Conservation (phyloP, 2,113 vertebrate genomes). For the Cebus imitator region DNA sequence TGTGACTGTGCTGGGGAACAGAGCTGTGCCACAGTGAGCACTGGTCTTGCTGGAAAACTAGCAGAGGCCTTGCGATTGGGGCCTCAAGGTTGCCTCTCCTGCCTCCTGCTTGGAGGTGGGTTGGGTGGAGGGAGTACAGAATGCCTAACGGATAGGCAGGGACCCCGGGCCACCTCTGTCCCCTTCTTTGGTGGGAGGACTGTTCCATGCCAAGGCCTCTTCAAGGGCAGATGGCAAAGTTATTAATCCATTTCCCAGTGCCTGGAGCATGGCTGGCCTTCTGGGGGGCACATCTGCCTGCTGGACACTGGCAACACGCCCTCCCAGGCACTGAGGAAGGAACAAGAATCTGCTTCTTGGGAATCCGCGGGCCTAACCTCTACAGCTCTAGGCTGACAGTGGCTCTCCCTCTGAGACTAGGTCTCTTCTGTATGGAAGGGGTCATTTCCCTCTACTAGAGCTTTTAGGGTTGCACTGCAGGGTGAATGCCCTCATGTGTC, state of each 20-base stretch:
- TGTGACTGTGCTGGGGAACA: not conserved
- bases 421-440: not conserved
- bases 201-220: not conserved
- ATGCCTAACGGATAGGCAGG: too few relatives aligned
- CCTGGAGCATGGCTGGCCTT: rapidly evolving
- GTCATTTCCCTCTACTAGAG: not conserved
- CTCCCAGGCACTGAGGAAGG: too few relatives aligned
- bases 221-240: not conserved
- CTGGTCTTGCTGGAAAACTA: not conserved
- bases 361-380: not conserved
- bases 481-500: too few relatives aligned
- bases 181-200: not conserved
- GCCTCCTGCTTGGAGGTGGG: not conserved
- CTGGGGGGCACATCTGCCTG: not conserved
- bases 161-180: not conserved
- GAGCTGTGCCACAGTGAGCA: not conserved
- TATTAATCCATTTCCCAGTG: not conserved
- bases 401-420: not conserved
- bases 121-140: too few relatives aligned
- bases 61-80: rapidly evolving
- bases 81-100: not conserved
- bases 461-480: not conserved
- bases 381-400: not conserved
- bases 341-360: not conserved
- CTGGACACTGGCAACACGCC: not conserved